Base-by-base conservation (phyloP, 2,888 invertebrate species). In the Ephialtes manifestator region DNA sequence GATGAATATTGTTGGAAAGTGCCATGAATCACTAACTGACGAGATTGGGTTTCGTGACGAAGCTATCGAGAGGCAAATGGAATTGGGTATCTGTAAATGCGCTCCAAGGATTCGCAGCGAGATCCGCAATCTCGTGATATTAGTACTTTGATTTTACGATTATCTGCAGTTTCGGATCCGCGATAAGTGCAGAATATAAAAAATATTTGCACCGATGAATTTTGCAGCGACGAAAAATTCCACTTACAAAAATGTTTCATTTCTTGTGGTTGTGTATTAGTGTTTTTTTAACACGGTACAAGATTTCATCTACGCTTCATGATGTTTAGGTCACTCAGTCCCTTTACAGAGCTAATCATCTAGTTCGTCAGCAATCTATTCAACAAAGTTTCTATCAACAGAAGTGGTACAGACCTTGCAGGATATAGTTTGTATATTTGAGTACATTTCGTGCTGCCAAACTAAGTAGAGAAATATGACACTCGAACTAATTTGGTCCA, bases 391-490 rank as follows among this genome's bases (percentile, higher is more conserved):
- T 20, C 7, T 35, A 11, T 11, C 28, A 24, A 43, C 24, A 13
- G n/a, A 28, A 55, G 8, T 13, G 13, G 20, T 8, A 28, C 24
- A 55, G 55, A 67, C 24, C 63, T 63, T 13, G 67, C 20, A n/a
- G 67, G 67, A 35, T n/a, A 18, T 63, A 39, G 58, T 63, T 39
- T 13, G 35, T 31, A 31, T 35, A 60, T n/a, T 55, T 28, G n/a
- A 60, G 28, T 24, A 58, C 48, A 76, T 72, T 60, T 31, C 48
- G 35, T 48, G 67, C 43, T 20, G 71, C 48, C 53, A 81, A 77
- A 48, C 58, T 75, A 81, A 81, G 81, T 81, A 84, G 63, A 67
- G 15, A 75, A 43, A 70, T 58, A 63, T 72, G 70, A 84, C 77
- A 84, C 84, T 84, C 68, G 68, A 81, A 78, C 77, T 81, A 81